Conservation (phyloP, 1,140 invertebrate genomes). For the Papilio aristodemus region DNA sequence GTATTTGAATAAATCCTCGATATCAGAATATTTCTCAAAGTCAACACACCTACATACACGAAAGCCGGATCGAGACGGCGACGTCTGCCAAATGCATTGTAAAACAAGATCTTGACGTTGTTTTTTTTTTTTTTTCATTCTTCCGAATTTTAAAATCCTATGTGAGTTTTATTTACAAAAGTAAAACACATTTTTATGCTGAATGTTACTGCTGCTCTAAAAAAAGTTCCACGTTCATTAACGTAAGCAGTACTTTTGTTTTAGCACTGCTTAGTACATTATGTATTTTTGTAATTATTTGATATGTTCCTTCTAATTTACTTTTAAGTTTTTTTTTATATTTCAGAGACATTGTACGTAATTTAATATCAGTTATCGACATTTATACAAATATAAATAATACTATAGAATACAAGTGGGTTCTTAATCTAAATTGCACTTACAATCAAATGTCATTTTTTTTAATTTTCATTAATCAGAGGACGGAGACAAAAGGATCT, state of each 20-base stretch:
- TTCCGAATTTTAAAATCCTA: conserved; percentile 8
- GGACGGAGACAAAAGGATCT: conserved; percentile 55
- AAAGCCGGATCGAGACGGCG: background rate
- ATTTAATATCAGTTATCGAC: too few relatives aligned
- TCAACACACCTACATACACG: conserved; percentile 12
- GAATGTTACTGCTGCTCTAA: background rate
- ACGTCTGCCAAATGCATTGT: conserved; percentile 21
- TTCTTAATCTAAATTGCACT: too few relatives aligned
- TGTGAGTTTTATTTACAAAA: background rate
- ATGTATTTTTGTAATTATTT: too few relatives aligned
- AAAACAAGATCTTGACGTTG: conserved; percentile 2
- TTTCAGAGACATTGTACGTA: too few relatives aligned
- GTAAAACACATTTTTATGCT: background rate
- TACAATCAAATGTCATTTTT: too few relatives aligned
- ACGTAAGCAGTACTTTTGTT: background rate
- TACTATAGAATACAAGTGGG: too few relatives aligned
- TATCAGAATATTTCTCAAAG: conserved; percentile 21
- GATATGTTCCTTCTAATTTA: too few relatives aligned
- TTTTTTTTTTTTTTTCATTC: background rate
- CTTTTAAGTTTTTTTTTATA: too few relatives aligned
- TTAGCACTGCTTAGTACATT: too few relatives aligned
- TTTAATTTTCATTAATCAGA: too few relatives aligned
- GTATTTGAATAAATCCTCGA: conserved; percentile 15
- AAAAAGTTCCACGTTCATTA: background rate
- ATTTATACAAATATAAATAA: too few relatives aligned